Conservation (phyloP, 2,797 vertebrate species). For the Phrynocephalus forsythii region DNA sequence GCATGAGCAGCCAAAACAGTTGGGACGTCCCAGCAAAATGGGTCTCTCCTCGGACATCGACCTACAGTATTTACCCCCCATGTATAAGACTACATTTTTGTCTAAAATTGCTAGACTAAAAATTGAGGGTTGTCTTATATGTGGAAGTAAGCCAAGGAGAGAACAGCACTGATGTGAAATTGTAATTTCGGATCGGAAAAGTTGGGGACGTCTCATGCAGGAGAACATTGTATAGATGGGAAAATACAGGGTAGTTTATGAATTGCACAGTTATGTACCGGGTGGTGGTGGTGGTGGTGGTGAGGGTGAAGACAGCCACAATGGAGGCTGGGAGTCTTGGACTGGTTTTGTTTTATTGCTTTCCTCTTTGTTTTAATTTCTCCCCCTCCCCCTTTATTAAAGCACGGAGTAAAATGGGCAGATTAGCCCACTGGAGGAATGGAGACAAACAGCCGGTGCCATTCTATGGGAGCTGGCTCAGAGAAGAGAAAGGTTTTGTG, state of each 20-base stretch:
- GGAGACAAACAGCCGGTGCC: slow-evolving; percentile 45
- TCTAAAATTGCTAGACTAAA: too few relatives aligned
- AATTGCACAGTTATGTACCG: background rate
- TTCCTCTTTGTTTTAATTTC: background rate
- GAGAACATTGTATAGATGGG: too few relatives aligned
- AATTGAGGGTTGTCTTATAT: too few relatives aligned
- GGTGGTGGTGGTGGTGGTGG: background rate
- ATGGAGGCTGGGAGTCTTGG: background rate
- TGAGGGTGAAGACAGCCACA: background rate
- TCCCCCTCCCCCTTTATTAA: background rate
- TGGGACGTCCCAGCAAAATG: background rate
- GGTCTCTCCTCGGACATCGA: background rate
- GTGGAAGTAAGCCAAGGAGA: too few relatives aligned
- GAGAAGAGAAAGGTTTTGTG: slow-evolving; percentile 14
- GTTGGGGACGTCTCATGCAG: too few relatives aligned
- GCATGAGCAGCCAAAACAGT: rapidly evolving
- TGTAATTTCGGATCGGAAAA: too few relatives aligned
- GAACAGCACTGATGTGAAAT: too few relatives aligned
- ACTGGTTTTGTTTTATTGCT: background rate
- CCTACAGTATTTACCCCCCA: background rate
- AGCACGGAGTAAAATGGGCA: slow-evolving; percentile 39
- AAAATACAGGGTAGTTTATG: background rate
- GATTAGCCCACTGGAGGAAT: slow-evolving; percentile 54
- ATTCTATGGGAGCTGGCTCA: slow-evolving; percentile 44
- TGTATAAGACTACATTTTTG: too few relatives aligned